Conservation (phyloP, 2,113 vertebrate species). For the Sinocyclocheilus grahami region DNA sequence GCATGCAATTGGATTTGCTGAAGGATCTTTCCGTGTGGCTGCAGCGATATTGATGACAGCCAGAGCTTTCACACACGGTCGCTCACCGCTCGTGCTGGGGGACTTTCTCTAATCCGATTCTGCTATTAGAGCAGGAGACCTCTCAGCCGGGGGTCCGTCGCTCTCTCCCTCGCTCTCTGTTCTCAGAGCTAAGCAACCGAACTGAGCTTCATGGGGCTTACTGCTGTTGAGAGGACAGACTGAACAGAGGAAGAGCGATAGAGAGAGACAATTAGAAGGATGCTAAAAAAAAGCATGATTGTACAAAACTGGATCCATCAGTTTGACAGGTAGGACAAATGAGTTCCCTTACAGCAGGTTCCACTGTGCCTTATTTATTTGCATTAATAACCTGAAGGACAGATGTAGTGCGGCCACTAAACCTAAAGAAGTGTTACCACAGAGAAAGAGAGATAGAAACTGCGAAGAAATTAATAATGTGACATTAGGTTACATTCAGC, state of each 20-base stretch:
- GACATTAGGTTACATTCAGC: neutral
- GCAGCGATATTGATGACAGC: slow-evolving; percentile 73
- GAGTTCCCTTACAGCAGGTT: slow-evolving; percentile 69
- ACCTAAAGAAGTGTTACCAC: slow-evolving; percentile 57
- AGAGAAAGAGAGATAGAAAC: slow-evolving; percentile 32
- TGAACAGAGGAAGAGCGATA: slow-evolving; percentile 49
- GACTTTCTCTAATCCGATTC: slow-evolving; percentile 75
- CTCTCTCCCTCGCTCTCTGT: slow-evolving; percentile 35
- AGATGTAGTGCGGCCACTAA: slow-evolving; percentile 62
- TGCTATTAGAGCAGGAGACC: slow-evolving; percentile 70
- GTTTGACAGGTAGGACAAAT: slow-evolving; percentile 79
- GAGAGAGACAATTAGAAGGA: slow-evolving; percentile 69
- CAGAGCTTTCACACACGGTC: slow-evolving; percentile 70
- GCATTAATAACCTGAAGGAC: slow-evolving; percentile 75
- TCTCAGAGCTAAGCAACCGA: slow-evolving; percentile 71
- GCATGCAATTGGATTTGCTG: slow-evolving; percentile 76
- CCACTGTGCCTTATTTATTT: slow-evolving; percentile 72
- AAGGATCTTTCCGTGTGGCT: slow-evolving; percentile 71
- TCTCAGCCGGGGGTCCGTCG: slow-evolving; percentile 72
- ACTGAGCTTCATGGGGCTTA: slow-evolving; percentile 50
- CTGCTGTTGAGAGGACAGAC: slow-evolving; percentile 11
- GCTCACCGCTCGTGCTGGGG: slow-evolving; percentile 58
- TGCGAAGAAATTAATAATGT: neutral
- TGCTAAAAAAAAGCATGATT: slow-evolving; percentile 75
- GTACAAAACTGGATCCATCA: slow-evolving; percentile 77